Base-by-base conservation (phyloP, 2,797 vertebrate genomes). In the Eulemur albifrons region DNA sequence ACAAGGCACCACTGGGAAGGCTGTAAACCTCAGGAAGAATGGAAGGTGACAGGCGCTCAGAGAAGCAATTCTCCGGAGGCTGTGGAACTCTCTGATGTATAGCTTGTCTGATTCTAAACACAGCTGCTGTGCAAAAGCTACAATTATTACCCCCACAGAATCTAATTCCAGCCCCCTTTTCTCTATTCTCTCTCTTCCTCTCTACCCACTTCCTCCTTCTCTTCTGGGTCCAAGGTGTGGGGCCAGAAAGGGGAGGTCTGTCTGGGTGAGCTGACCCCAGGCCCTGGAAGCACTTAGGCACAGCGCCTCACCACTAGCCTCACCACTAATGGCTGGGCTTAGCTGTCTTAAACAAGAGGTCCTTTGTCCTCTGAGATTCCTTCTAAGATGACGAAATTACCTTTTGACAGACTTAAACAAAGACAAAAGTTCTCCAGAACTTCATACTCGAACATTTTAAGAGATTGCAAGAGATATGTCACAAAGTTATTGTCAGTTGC, bases 311-410 rank as follows among this genome's bases (percentile, higher is more conserved):
- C 72, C 48, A 65, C 81, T 97, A 97, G 59, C 85, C 97, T 94
- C 25, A 80, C 72, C 48, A 61, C 81, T 97, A 97, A 95, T 96
- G 15, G 1, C 70, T 59, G 85, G 86, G 83, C 54, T 96, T 88
- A 95, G 93, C 90, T 93, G 85, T 95, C 94, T 97, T 92, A 79
- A 92, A 95, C 90, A 97, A 96, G 76, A 96, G 83, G 84, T 54
- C 76, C 93, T 97, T 96, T 97, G 96, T 97, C 95, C 85, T 97
- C 95, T 7, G 54, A 92, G 92, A 93, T 88, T 93, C 93, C n/a
- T 91, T 92, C 63, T 70, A 17, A 43, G 45, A 86, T 90, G 87
- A 93, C 0, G 32, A 93, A 95, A 96, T 95, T 95, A 96, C 96
- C 94, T 97, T 97, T 95, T 93, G 73, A 93, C 69, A 90, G 67